phyloP scores from a whole-genome alignment of 2,113 vertebrate species.

The Chionis minor region DNA sequence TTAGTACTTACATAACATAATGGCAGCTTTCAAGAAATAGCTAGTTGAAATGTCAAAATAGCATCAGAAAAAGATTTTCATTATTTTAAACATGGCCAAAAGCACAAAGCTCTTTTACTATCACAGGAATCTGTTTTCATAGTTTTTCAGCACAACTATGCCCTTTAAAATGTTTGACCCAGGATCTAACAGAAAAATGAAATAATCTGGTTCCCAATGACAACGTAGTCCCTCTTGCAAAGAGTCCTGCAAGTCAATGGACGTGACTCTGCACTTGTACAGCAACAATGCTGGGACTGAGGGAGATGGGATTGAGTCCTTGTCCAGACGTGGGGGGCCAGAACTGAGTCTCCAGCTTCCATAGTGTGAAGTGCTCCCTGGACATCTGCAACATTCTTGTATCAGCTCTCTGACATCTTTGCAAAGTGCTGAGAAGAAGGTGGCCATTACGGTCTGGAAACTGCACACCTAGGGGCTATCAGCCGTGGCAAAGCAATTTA shows the following conservation, averaged over 20 bases:
- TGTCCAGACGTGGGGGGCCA: neutral
- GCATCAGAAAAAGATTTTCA: neutral
- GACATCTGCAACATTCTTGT: neutral
- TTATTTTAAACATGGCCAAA: neutral
- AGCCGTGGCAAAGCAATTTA: neutral
- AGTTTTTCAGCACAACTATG: neutral
- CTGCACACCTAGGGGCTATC: neutral
- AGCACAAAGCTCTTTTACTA: neutral
- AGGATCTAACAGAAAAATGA: neutral
- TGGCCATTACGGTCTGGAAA: neutral
- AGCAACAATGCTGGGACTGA: neutral
- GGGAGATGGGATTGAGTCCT: neutral
- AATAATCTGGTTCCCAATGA: neutral
- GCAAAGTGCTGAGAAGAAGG: neutral
- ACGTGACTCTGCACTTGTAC: neutral
- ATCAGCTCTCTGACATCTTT: neutral
- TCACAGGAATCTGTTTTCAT: neutral
- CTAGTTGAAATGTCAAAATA: neutral
- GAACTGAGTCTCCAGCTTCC: neutral
- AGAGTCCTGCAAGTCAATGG: neutral
- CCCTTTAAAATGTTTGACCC: neutral
- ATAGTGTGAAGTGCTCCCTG: neutral
- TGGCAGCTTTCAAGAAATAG: neutral
- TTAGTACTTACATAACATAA: neutral
- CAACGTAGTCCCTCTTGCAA: neutral